A percentile compares a stretch with the other conserved stretches of the same genome.
Evolutionary conservation across 2,797 vertebrate genomes (phyloP).

Genomic region (Notamacropus eugenii): DNA sequence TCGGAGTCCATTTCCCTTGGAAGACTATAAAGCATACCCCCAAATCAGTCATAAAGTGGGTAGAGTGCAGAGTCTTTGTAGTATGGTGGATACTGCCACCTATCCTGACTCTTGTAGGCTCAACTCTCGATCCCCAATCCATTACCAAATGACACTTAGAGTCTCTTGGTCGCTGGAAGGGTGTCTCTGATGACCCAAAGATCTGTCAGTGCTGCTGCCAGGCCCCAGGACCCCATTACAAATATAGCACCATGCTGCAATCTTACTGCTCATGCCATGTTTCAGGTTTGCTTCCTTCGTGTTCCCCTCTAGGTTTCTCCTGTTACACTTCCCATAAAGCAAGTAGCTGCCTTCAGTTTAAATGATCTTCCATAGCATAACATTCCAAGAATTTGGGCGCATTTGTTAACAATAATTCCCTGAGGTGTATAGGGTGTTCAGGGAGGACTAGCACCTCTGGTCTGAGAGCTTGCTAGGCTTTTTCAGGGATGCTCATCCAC

Average conservation of each 20-base stretch:
- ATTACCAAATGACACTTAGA: neutral
- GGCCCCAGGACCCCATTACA: neutral
- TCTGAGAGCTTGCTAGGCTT: too few relatives aligned
- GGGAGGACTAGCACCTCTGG: too few relatives aligned
- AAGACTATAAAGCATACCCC: neutral
- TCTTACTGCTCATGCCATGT: neutral
- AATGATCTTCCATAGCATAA: too few relatives aligned
- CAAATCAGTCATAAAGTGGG: neutral
- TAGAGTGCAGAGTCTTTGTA: neutral
- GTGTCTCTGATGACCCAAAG: neutral
- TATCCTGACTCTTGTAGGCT: neutral
- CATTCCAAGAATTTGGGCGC: too few relatives aligned
- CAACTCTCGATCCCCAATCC: neutral
- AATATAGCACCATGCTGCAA: neutral
- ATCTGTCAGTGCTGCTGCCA: neutral
- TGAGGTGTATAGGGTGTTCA: too few relatives aligned
- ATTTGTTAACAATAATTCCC: too few relatives aligned
- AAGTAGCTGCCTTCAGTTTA: too few relatives aligned
- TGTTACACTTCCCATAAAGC: too few relatives aligned
- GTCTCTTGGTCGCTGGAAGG: neutral
- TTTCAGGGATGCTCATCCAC: neutral
- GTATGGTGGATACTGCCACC: neutral
- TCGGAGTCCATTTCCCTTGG: neutral
- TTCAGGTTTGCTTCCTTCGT: too few relatives aligned
- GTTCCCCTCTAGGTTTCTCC: too few relatives aligned